Conservation (phyloP, 2,113 vertebrate species). For the Condylura cristata region DNA sequence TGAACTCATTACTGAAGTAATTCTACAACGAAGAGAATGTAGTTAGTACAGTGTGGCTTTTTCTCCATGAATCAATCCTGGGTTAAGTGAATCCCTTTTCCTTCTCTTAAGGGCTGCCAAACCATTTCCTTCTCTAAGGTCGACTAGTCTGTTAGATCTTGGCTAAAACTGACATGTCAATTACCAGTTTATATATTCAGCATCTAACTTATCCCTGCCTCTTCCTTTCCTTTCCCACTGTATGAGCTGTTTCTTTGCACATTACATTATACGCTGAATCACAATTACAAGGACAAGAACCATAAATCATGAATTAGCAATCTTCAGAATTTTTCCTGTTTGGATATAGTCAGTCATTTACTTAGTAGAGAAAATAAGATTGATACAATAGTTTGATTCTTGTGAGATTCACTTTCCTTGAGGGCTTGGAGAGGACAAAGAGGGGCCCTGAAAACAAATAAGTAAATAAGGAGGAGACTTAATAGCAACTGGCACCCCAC, state of each 20-base stretch:
- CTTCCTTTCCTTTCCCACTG: slow-evolving; percentile 32
- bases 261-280: slow-evolving; percentile 52
- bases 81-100: slow-evolving; percentile 14
- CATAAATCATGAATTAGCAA: slow-evolving; percentile 44
- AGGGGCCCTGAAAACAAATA: slow-evolving; percentile 47
- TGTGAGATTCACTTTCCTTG: slow-evolving; percentile 31
- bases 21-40: slow-evolving; percentile 47
- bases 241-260: slow-evolving; percentile 25
- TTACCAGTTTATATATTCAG: slow-evolving; percentile 54
- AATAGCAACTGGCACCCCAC: background rate
- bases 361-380: slow-evolving; percentile 28
- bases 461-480: background rate
- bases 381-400: slow-evolving; percentile 27
- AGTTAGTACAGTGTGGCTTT: slow-evolving; percentile 47
- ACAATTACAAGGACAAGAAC: slow-evolving; percentile 35
- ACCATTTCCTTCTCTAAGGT: too few relatives aligned
- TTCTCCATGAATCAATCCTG: slow-evolving; percentile 53
- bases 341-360: slow-evolving; percentile 56
- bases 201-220: slow-evolving; percentile 43
- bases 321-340: slow-evolving; percentile 40
- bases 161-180: slow-evolving; percentile 57
- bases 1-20: slow-evolving; percentile 18
- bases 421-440: background rate
- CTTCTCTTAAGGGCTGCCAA: slow-evolving; percentile 36
- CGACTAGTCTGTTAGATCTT: slow-evolving; percentile 64